Evolutionary conservation across 2,113 vertebrate genomes (phyloP), one percentile per base, ranked within the genome.

Genomic region (Oryzias curvinotus): DNA sequence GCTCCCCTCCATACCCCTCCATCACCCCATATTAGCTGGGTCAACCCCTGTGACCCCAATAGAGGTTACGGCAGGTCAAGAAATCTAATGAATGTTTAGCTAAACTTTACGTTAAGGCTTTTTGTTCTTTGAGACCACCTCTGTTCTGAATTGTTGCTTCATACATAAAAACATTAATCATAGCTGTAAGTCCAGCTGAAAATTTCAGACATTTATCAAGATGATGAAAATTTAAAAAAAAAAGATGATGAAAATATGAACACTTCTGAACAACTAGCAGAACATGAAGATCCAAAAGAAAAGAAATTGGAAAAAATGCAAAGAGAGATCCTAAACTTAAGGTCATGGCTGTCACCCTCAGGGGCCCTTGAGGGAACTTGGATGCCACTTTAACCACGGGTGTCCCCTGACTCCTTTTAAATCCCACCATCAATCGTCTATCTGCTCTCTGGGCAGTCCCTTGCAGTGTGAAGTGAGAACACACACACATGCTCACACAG

Each of bases 391-490:
- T 68, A 47, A 81, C 60, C 70, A 62, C 57, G 66, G 72, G 62
- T 57, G 50, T 76, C 72, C 23, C 17, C 52, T 25, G 65, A 50
- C 65, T 70, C 49, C 70, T 67, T 79, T 58, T 52, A 65, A 75
- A 74, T 84, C 68, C 66, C 61, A 75, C 62, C 68, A 76, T 80
- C 77, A 83, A 78, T 81, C 36, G 70, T 60, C 66, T 73, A 48
- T 75, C 18, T 73, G 51, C 71, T 73, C 68, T 70, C 59, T 75
- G 63, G 70, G 59, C 55, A 55, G 62, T 52, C 64, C 58, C 59
- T 62, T 50, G 44, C 53, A 56, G 53, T 53, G 55, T 63, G 68
- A 70, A 56, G 68, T 17, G 51, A 30, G 36, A 47, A 57, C 52
- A 50, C 36, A 59, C 23, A 45, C 47, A 52, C 44, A 68, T 51